Conservation (phyloP, 1,140 invertebrate genomes). For the Scaptomyza pallida region DNA sequence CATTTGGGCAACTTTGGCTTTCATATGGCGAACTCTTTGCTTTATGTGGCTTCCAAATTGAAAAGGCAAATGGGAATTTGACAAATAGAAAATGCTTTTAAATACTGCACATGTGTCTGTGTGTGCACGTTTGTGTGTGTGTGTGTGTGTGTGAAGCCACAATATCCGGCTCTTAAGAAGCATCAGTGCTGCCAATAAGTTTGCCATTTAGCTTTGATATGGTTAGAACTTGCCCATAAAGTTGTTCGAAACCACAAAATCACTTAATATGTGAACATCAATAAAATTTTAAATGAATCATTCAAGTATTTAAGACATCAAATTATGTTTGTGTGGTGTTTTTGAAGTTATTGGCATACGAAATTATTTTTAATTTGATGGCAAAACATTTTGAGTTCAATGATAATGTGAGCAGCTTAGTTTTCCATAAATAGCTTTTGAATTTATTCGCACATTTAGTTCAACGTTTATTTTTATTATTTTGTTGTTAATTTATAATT, state of each 20-base stretch:
- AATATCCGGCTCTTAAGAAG: constrained; percentile 17
- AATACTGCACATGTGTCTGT: constrained; percentile 3
- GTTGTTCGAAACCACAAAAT: constrained; percentile 6
- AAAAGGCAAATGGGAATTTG: constrained; percentile 28
- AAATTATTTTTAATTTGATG: background rate
- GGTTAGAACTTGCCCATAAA: constrained; percentile 29
- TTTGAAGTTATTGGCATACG: constrained; percentile 2
- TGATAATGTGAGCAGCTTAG: background rate
- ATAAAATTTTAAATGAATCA: constrained; percentile 10
- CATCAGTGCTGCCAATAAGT: constrained; percentile 7
- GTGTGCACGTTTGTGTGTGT: constrained; percentile 5
- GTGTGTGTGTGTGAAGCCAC: constrained; percentile 4
- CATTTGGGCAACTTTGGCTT: constrained; percentile 25
- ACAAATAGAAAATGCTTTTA: constrained; percentile 30
- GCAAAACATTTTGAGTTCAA: background rate
- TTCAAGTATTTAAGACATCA: constrained; percentile 4
- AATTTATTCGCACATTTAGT: constrained; percentile 6
- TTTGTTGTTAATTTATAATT: constrained; percentile 28
- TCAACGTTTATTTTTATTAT: constrained; percentile 7
- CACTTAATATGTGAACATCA: background rate
- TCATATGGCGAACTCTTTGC: constrained; percentile 20
- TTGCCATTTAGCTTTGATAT: constrained; percentile 35
- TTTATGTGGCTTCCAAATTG: constrained; percentile 23
- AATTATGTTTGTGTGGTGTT: constrained; percentile 7
- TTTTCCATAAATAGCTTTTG: background rate